Conservation (phyloP, 2,113 vertebrate genomes). For the Isichthys henryi region DNA sequence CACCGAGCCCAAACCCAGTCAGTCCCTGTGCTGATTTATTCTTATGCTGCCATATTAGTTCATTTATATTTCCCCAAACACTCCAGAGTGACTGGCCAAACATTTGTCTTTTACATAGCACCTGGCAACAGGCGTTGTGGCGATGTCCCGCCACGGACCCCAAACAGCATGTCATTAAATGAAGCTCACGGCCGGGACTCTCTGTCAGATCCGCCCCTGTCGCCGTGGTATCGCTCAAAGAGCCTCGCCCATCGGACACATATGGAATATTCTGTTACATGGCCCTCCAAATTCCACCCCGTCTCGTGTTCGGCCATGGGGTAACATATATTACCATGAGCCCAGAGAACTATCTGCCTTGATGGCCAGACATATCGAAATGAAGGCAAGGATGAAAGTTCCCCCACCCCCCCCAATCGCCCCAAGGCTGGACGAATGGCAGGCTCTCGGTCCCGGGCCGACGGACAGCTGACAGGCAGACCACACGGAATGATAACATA, state of each 20-base stretch:
- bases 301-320: slow-evolving; percentile 55
- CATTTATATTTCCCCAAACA: slow-evolving; percentile 20
- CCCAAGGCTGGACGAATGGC: neutral
- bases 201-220: slow-evolving; percentile 26
- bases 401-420: neutral
- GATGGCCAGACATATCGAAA: slow-evolving; percentile 73
- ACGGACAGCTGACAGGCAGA: neutral
- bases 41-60: slow-evolving; percentile 24
- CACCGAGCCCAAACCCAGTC: neutral
- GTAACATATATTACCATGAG: slow-evolving; percentile 56
- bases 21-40: slow-evolving; percentile 22
- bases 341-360: slow-evolving; percentile 74
- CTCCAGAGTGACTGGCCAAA: slow-evolving; percentile 23
- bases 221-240: slow-evolving; percentile 14
- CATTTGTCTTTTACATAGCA: slow-evolving; percentile 36
- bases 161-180: slow-evolving; percentile 35
- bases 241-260: slow-evolving; percentile 7
- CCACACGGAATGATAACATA: neutral
- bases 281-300: slow-evolving; percentile 73
- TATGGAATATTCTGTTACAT: slow-evolving; percentile 69
- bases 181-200: slow-evolving; percentile 24
- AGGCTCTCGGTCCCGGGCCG: neutral
- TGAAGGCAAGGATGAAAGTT: slow-evolving; percentile 57
- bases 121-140: slow-evolving; percentile 32
- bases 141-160: slow-evolving; percentile 12